These are phyloP conservation scores for Aulostomus chinensis DNA, from an alignment of 2,797 vertebrate species.

Conservation along the genomic window DNA sequence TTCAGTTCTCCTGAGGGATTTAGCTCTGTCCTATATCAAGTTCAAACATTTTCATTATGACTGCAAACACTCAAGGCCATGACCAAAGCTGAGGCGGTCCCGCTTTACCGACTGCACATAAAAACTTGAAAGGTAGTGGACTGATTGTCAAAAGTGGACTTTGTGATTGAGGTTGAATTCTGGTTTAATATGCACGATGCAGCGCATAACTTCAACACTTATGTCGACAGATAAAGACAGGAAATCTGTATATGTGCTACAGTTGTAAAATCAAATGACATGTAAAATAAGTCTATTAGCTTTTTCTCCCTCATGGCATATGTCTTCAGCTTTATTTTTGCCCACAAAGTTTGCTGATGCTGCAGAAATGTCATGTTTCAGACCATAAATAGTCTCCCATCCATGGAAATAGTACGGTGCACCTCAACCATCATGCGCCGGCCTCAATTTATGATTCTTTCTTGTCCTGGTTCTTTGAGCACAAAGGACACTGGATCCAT, in stretches of 20 bases:
- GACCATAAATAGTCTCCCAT: conserved; percentile 53
- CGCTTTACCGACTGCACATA: conserved; percentile 41
- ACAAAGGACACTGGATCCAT: conserved; percentile 52
- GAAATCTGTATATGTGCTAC: conserved; percentile 22
- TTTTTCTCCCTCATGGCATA: conserved; percentile 20
- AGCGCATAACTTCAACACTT: conserved; percentile 25
- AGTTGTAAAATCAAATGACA: conserved; percentile 46
- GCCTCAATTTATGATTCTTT: conserved; percentile 47
- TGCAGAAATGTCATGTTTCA: conserved; percentile 53
- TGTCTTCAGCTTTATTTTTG: conserved; percentile 44
- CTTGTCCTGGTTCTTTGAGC: conserved; percentile 51
- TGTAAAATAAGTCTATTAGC: conserved; percentile 42
- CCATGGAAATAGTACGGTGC: conserved; percentile 32
- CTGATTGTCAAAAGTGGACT: conserved; percentile 27
- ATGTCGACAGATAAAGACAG: conserved; percentile 30
- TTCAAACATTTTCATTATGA: conserved; percentile 60
- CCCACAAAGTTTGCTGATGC: conserved; percentile 41
- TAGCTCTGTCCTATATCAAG: conserved; percentile 33
- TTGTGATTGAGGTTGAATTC: conserved; percentile 13
- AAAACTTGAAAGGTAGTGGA: conserved; percentile 44
- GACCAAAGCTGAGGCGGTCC: conserved; percentile 37
- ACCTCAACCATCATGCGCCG: conserved; percentile 31
- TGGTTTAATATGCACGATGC: conserved; percentile 16
- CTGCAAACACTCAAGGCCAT: conserved; percentile 40
- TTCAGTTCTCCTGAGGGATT: conserved; percentile 11